Evolutionary conservation across 2,797 vertebrate genomes (phyloP), one percentile per base, ranked within the genome.

Genomic region (Anguilla pacifica): DNA sequence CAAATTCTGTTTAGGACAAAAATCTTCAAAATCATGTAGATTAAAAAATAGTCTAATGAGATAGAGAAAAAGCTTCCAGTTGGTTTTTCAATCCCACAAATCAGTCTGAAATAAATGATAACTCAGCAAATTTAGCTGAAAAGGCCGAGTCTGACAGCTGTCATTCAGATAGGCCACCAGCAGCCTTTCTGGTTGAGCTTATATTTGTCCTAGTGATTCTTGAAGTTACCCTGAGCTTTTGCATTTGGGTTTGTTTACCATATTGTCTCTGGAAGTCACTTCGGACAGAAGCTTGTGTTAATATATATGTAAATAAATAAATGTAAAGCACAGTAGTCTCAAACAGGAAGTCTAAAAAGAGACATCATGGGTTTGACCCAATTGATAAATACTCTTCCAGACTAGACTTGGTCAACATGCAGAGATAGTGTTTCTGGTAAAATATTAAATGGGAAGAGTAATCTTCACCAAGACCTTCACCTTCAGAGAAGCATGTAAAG

Each of bases 331-430:
- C 9, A 31, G 0, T 70, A 6, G 28, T 77, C 10, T 28, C 5
- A 17, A 43, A 6, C 4, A 6, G 19, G 17, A 19, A 74, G 28
- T 43, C 15, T 43, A 43, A 7, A 43, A 39, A 79, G 25, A 79
- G 35, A 19, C 35, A 19, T 43, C 74, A 43, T 17, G 35, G 74
- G 35, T 79, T 79, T 79, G 74, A 77, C 74, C 74, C 39, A 6
- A 6, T 1, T 35, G 74, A 79, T 74, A 74, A 74, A 35, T 35
- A 31, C 31, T 79, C 31, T 31, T 79, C 74, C 74, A 5, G 74
- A 46, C 74, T 79, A 43, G 74, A 79, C 74, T 79, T 22, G 22
- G 74, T 79, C 74, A 79, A 79, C 74, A 79, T 43, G 28, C 15
- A 39, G 5, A 39, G 74, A 79, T 46, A 46, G 17, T 35, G 31